phyloP scores from a whole-genome alignment of 2,888 invertebrate genomes.

The Macrophya alboannulata region DNA sequence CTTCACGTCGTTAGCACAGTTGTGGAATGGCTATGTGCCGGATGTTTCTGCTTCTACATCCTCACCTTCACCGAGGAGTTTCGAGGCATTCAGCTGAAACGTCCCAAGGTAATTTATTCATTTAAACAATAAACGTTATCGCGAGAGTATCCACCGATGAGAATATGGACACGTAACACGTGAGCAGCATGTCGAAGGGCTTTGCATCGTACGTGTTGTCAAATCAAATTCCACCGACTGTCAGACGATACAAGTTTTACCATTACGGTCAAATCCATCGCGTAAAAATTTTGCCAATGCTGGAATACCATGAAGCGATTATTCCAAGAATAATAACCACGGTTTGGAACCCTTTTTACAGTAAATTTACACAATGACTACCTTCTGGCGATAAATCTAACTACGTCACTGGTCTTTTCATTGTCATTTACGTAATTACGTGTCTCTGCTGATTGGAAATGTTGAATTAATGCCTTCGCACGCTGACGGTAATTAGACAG shows the following conservation, averaged over 20 bases:
- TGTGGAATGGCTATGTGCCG: slow-evolving; percentile 86
- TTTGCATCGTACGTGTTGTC: background rate
- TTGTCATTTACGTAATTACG: background rate
- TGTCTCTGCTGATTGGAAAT: background rate
- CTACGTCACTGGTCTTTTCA: too few species aligned
- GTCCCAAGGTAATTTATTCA: slow-evolving; percentile 79
- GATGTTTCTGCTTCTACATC: slow-evolving; percentile 84
- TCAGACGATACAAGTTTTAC: background rate
- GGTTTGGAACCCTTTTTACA: background rate
- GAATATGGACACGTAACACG: background rate
- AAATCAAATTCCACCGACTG: background rate
- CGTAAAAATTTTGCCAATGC: background rate
- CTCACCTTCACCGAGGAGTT: slow-evolving; percentile 86
- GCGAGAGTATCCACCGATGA: background rate
- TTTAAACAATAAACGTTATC: slow-evolving; percentile 10
- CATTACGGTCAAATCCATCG: background rate
- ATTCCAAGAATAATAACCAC: background rate
- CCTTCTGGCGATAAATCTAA: too few species aligned
- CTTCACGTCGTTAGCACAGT: slow-evolving; percentile 85
- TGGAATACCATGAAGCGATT: background rate
- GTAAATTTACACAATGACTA: too few species aligned
- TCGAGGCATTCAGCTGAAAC: slow-evolving; percentile 82
- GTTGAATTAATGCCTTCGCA: too few species aligned
- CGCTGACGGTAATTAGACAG: too few species aligned
- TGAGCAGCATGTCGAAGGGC: slow-evolving; percentile 24